Conservation (phyloP, 2,888 invertebrate genomes). For the Ganaspis brasiliensis region DNA sequence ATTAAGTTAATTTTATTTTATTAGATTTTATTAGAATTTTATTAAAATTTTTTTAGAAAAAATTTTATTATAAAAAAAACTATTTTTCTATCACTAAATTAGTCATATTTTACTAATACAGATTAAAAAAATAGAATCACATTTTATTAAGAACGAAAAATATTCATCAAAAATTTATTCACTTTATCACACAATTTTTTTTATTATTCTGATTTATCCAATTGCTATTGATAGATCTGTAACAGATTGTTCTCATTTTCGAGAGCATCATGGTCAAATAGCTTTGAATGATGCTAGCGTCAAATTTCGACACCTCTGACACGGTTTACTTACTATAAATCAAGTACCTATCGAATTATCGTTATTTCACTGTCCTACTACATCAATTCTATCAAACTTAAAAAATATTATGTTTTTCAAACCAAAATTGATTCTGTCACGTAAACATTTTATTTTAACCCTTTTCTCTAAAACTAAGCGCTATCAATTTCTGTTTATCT, state of each 20-base stretch:
- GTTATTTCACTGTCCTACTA: background rate
- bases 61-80: no score
- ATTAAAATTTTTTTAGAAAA: no score
- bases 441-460: background rate
- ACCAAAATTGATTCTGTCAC: background rate
- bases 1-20: no score
- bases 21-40: no score
- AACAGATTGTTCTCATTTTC: slow-evolving; percentile 62
- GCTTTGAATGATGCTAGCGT: slow-evolving; percentile 59
- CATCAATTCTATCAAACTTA: background rate
- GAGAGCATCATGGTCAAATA: slow-evolving; percentile 51
- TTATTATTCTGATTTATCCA: slow-evolving; percentile 53
- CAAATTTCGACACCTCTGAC: slow-evolving; percentile 74
- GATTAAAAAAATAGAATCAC: no score
- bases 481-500: no score
- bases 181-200: no score
- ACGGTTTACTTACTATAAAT: slow-evolving; percentile 78
- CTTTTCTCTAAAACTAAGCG: no score
- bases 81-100: no score
- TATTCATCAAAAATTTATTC: no score
- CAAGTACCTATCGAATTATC: slow-evolving; percentile 48
- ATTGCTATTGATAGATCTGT: slow-evolving; percentile 62
- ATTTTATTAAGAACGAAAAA: no score
- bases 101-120: no score
- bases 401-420: background rate